Base-by-base conservation (phyloP, 2,888 invertebrate species). In the Polymixis flavicincta region DNA sequence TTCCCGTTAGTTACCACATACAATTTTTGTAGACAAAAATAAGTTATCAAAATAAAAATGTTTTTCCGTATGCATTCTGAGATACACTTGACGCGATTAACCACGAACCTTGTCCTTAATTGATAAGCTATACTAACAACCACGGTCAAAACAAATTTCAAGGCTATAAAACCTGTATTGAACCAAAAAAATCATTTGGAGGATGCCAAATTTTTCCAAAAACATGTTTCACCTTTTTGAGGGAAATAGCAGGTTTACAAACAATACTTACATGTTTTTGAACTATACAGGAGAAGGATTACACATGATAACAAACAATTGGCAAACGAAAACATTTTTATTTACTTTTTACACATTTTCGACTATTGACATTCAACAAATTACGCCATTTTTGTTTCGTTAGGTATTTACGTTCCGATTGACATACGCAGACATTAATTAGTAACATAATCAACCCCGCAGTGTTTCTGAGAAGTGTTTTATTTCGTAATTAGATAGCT, bases 331-430 rank as follows among this genome's bases (percentile, higher is more conserved):
- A 93, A 93, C 96, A 96, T 96, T 94, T 94, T 93, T 94, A 95
- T 93, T 94, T 94, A 94, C 91, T 93, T 93, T 90, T 89, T 83
- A 88, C 85, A 92, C 95, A 95, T 95, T 94, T 94, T 94, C 84
- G 85, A 89, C 85, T 90, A 90, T 90, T 94, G 94, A 94, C 94
- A 92, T 92, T 91, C 89, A 93, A 92, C 88, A 92, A 82, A 91
- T 84, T 92, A 92, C 93, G 94, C 95, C 95, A 95, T 95, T 91
- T 94, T 95, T 93, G 93, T 95, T 92, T 92, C 83, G 74, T 74
- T 86, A 72, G 81, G 71, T 82, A 70, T 74, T 75, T 60, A 81
- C 86, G 87, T 88, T 88, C 69, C 85, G 42, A 71, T 74, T 9
- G 2, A 78, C 66, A 37, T 74, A 25, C 42, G 8, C n/a, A 42